Conservation (phyloP, 2,888 invertebrate species). For the Leptinotarsa rubiginosa region DNA sequence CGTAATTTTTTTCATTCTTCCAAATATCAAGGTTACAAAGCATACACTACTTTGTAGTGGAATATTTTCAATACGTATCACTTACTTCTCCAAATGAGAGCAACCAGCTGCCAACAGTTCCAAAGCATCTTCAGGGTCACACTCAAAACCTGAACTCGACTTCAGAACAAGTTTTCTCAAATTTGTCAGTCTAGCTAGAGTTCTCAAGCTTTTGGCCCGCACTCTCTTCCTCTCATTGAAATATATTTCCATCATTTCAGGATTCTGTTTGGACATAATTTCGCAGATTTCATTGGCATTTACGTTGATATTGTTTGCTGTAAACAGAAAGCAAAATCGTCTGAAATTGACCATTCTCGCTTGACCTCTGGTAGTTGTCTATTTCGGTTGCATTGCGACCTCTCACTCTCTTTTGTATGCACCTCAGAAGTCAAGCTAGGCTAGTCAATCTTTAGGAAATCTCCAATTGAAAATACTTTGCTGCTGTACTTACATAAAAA, state of each 20-base stretch:
- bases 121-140: constrained; percentile 57
- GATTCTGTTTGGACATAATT: constrained; percentile 52
- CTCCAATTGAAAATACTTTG: neutral
- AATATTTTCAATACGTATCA: neutral
- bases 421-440: too few species aligned
- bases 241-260: constrained; percentile 51
- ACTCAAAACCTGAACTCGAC: constrained; percentile 53
- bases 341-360: too few species aligned
- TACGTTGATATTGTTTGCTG: constrained; percentile 55
- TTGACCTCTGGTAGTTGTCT: too few species aligned
- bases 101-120: constrained; percentile 58
- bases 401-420: too few species aligned
- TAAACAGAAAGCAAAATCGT: constrained; percentile 28
- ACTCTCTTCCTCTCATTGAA: constrained; percentile 54
- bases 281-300: constrained; percentile 56
- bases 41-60: neutral
- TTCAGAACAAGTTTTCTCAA: constrained; percentile 52
- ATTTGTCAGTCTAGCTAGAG: constrained; percentile 54
- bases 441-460: too few species aligned
- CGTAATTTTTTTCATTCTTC: neutral
- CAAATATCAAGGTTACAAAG: neutral
- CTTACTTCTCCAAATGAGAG: constrained; percentile 54
- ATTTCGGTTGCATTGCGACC: too few species aligned
- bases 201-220: constrained; percentile 52
- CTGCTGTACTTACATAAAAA: constrained; percentile 50